Base-by-base conservation (phyloP, 1,140 invertebrate species). In the Wasmannia auropunctata region DNA sequence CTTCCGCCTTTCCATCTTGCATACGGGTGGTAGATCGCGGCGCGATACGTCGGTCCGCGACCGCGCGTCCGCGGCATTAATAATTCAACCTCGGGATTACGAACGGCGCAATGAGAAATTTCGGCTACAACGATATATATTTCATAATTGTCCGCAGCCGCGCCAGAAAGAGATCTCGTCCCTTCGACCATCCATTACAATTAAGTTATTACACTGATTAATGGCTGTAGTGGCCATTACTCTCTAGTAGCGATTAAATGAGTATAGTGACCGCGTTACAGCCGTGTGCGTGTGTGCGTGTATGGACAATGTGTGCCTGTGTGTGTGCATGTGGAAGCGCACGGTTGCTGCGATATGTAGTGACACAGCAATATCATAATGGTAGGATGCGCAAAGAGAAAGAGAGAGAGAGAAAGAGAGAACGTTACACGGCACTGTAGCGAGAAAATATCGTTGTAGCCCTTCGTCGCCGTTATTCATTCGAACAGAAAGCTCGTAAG, bases 161-260 rank as follows among this genome's bases (percentile, higher is more conserved):
- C 65, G 25, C 11, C 40, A 31, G 34, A 70, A 46, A 54, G 49
- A 70, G 34, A 56, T 56, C 49, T 72, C 65, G 37, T 72, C 79
- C 62, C 31, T 81, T 72, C 34, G 37, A 70, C 77, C 65, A 81
- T 81, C 79, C 79, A 81, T 70, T 81, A 81, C 51, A 58, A 81
- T 81, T 81, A 81, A 81, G 65, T 81, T 81, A 72, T 81, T 81
- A 81, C 79, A 58, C 37, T 72, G 79, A 81, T 81, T 81, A 81
- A 81, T 81, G 51, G 51, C 37, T 72, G 65, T 31, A 81, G 10
- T 49, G 31, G 63, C 63, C 11, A 72, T 72, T 70, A 81, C 37
- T 58, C 37, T 65, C 63, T 65, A 65, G 63, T 65, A 72, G 37
- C 37, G 65, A 34, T 34, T 58, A 56, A 54, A 81, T 54, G 56